Evolutionary conservation across 2,113 vertebrate genomes (phyloP).

Genomic region (Vombatus ursinus): DNA sequence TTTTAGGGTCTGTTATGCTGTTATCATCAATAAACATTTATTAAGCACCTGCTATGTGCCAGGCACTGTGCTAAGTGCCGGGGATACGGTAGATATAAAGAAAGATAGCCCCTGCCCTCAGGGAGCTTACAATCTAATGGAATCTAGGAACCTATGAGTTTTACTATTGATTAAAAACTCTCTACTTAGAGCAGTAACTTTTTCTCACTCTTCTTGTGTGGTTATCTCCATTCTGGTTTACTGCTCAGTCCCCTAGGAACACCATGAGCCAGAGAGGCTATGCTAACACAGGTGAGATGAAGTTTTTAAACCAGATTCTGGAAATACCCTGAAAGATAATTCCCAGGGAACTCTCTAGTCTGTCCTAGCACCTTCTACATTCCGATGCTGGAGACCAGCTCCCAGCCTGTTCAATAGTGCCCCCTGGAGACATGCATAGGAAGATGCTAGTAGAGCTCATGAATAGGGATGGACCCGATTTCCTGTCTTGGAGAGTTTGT

Average conservation of each 20-base stretch:
- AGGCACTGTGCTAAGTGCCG: no score
- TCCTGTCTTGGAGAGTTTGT: neutral
- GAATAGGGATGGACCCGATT: slow-evolving; percentile 33
- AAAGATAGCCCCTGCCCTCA: neutral
- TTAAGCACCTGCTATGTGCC: neutral
- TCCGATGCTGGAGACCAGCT: neutral
- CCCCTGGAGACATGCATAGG: slow-evolving; percentile 41
- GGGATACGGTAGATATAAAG: neutral
- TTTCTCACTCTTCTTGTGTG: neutral
- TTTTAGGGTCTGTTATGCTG: neutral
- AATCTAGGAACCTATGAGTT: neutral
- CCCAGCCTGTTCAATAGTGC: neutral
- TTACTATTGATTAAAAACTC: neutral
- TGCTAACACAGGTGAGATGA: neutral
- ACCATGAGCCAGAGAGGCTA: neutral
- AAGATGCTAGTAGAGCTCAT: slow-evolving; percentile 44
- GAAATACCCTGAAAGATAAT: neutral
- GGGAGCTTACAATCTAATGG: neutral
- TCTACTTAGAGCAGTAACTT: neutral
- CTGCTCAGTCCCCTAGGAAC: neutral
- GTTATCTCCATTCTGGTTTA: neutral
- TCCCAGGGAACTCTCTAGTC: neutral
- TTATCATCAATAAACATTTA: neutral
- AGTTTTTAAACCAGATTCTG: neutral
- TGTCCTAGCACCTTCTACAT: neutral